A percentile compares a stretch with the other conserved stretches of the same genome.
Evolutionary conservation across 64 coral and sea anemone genomes (phyloP).

Genomic region (Montipora foliosa): DNA sequence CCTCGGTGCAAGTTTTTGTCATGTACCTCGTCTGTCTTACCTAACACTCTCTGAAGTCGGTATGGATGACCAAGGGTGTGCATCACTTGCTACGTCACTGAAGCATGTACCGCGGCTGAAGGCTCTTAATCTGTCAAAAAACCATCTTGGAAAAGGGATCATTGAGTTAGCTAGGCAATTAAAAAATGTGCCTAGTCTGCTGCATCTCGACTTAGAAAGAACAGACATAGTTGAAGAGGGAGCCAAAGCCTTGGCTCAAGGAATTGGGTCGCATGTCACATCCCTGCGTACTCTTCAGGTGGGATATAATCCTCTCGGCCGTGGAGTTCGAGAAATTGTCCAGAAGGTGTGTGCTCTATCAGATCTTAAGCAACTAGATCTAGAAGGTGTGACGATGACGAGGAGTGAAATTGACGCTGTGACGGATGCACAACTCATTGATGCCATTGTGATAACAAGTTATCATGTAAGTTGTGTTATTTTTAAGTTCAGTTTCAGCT

Average conservation of each 20-base stretch:
- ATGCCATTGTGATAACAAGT: not conserved
- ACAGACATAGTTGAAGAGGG: conserved; percentile 6
- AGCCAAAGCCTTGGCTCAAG: not conserved
- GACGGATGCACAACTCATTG: not conserved
- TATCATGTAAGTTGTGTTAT: not conserved
- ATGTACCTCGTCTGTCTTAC: not conserved
- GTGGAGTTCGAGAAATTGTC: not conserved
- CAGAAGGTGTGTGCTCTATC: not conserved
- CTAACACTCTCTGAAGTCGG: not conserved
- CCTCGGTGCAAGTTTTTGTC: not conserved
- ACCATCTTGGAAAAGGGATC: conserved; percentile 3
- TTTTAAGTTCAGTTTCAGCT: not conserved
- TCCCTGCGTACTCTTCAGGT: not conserved
- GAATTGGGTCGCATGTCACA: not conserved
- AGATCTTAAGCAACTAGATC: not conserved
- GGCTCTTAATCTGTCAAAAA: not conserved
- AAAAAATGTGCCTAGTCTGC: not conserved
- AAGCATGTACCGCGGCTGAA: not conserved
- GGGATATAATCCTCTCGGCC: not conserved
- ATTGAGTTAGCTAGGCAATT: not conserved
- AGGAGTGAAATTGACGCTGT: conserved; percentile 6
- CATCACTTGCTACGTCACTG: not conserved
- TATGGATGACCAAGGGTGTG: not conserved
- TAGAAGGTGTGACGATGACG: conserved; percentile 7
- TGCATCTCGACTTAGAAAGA: not conserved